A percentile compares a stretch with the other conserved stretches of the same genome.
Conservation (phyloP, 2,888 invertebrate genomes). For the Parnassius orleans region DNA sequence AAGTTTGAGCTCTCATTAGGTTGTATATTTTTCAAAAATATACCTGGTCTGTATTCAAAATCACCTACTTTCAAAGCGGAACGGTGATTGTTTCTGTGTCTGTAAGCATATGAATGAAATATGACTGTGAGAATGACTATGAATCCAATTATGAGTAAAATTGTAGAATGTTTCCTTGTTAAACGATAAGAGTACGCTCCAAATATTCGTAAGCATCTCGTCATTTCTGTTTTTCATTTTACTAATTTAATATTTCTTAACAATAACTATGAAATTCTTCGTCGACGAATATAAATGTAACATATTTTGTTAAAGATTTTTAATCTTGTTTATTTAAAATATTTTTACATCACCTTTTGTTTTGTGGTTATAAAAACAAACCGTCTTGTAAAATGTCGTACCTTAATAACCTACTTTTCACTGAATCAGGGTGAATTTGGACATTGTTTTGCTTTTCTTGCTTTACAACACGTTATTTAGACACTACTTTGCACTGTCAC, state of each 20-base stretch:
- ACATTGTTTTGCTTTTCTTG: constrained; percentile 6
- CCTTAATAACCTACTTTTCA: constrained; percentile 22
- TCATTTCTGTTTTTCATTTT: constrained; percentile 66
- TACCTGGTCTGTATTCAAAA: constrained; percentile 66
- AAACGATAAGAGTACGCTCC: constrained; percentile 69
- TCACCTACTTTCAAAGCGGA: constrained; percentile 53
- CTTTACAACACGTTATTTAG: not conserved
- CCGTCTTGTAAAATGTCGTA: not conserved
- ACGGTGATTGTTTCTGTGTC: constrained; percentile 46
- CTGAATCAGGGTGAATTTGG: constrained; percentile 14
- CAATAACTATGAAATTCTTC: not conserved
- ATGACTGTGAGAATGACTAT: constrained; percentile 57
- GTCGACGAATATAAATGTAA: not conserved
- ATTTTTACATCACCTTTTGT: not conserved
- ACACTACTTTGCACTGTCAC: not conserved
- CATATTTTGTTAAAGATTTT: not conserved
- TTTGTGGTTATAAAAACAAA: not conserved
- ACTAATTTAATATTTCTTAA: constrained; percentile 26
- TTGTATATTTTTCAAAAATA: constrained; percentile 68
- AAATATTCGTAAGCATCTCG: constrained; percentile 66
- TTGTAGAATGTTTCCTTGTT: constrained; percentile 62
- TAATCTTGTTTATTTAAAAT: not conserved
- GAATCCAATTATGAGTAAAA: constrained; percentile 56
- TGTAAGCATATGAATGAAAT: constrained; percentile 62
- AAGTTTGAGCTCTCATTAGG: constrained; percentile 77